phyloP scores from a whole-genome alignment of 2,113 vertebrate species.

The Emberiza fucata region DNA sequence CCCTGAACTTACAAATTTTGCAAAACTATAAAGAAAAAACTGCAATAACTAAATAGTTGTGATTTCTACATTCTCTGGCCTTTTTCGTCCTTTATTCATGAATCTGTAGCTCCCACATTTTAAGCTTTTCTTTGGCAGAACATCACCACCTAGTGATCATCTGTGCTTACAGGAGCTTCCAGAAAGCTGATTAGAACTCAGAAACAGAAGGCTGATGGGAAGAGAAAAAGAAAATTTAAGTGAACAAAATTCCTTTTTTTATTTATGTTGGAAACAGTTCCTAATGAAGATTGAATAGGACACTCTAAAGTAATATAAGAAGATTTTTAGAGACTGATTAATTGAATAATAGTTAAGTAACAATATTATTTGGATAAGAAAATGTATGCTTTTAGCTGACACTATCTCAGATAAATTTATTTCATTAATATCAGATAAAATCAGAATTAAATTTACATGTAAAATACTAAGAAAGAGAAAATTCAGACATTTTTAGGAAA shows the following conservation, averaged over 20 bases:
- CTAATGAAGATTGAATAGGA: neutral
- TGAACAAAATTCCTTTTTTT: neutral
- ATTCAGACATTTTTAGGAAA: neutral
- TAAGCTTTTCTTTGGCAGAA: neutral
- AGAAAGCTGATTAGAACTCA: neutral
- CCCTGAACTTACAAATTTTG: neutral
- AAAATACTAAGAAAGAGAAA: neutral
- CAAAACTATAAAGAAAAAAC: neutral
- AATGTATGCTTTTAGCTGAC: neutral
- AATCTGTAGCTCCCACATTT: neutral
- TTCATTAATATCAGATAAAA: neutral
- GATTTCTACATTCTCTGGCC: neutral
- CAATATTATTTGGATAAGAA: neutral
- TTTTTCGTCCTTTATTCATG: neutral
- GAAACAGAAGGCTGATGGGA: neutral
- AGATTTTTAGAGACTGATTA: neutral
- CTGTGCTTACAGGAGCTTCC: neutral
- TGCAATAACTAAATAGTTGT: neutral
- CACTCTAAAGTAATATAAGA: neutral
- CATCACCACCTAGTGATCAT: slow-evolving; percentile 40
- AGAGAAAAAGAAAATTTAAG: neutral
- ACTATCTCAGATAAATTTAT: neutral
- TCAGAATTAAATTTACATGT: neutral
- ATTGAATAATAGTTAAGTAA: neutral
- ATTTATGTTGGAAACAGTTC: neutral